phyloP scores from a whole-genome alignment of 2,113 vertebrate genomes.

The Phycodurus eques region DNA sequence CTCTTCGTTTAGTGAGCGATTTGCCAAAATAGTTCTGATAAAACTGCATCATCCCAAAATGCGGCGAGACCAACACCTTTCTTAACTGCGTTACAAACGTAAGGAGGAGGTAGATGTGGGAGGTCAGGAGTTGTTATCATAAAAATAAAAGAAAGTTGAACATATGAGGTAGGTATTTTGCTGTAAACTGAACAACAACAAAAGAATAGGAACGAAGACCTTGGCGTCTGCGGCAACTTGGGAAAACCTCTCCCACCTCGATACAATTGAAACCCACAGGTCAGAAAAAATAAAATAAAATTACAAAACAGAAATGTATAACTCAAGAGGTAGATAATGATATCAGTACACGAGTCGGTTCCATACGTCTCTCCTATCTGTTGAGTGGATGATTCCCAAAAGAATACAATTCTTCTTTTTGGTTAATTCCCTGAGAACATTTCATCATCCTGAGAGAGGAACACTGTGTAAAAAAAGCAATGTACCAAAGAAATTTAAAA shows the following conservation, averaged over 20 bases:
- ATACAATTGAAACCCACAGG: slow-evolving; percentile 71
- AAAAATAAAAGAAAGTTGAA: slow-evolving; percentile 53
- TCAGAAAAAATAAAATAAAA: slow-evolving; percentile 66
- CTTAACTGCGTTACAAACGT: neutral
- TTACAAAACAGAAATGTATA: slow-evolving; percentile 64
- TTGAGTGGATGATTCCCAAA: slow-evolving; percentile 77
- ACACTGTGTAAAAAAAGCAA: slow-evolving; percentile 71
- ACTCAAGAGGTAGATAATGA: slow-evolving; percentile 98
- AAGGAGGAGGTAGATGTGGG: slow-evolving; percentile 13
- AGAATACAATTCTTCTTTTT: slow-evolving; percentile 83
- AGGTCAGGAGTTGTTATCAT: slow-evolving; percentile 50
- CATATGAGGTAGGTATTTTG: slow-evolving; percentile 95
- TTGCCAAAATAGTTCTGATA: neutral
- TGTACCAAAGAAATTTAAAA: slow-evolving; percentile 46
- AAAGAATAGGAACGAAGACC: slow-evolving; percentile 67
- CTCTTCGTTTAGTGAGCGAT: neutral
- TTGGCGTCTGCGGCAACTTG: slow-evolving; percentile 65
- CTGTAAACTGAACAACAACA: slow-evolving; percentile 86
- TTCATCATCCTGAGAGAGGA: slow-evolving; percentile 98
- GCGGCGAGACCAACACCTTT: neutral
- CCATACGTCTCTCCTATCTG: slow-evolving; percentile 67
- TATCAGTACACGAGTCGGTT: slow-evolving; percentile 82
- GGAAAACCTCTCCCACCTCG: slow-evolving; percentile 73
- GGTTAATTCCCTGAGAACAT: slow-evolving; percentile 99
- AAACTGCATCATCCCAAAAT: neutral